These are phyloP conservation scores for roundworm (Caenorhabditis elegans) DNA, from an alignment of 1,140 invertebrate genomes.

Conservation along the genomic window WBcel235 BX284604.4:7812001-7812500, in stretches of 20 bases:
- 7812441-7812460: neutral
- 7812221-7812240: conserved; percentile 1
- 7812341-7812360: conserved; percentile 9
- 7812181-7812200: neutral
- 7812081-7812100: neutral
- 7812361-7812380: conserved; percentile 23
- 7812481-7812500: too few species aligned
- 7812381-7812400: neutral
- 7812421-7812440: neutral
- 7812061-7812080: neutral
- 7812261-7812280: neutral
- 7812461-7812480: neutral
- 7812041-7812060: neutral
- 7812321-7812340: conserved; percentile 26
- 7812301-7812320: neutral
- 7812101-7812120: neutral
- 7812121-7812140: conserved; percentile 4
- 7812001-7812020: conserved; percentile 12
- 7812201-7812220: neutral
- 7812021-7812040: conserved; percentile 6
- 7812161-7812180: neutral
- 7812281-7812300: conserved; percentile 8
- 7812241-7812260: conserved; percentile 7
- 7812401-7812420: conserved; percentile 17
- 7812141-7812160: conserved; percentile 12